Conservation (phyloP, 2,113 vertebrate genomes). For the Passer montanus region DNA sequence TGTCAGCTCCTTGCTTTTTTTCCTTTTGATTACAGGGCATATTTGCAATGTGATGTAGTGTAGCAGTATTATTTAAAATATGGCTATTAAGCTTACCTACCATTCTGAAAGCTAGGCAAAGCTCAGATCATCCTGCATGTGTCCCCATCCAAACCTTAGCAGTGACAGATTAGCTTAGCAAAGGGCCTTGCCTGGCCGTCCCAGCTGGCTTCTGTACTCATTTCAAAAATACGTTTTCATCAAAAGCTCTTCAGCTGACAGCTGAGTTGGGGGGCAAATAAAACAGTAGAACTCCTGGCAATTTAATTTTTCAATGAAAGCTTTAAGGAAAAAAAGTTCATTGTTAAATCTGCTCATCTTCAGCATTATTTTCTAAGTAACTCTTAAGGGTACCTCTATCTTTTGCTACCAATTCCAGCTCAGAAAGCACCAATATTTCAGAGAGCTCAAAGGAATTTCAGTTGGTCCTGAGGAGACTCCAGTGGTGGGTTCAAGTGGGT, state of each 20-base stretch:
- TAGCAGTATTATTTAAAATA: constrained; percentile 31
- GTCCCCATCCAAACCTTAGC: constrained; percentile 12
- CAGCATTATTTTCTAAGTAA: background rate
- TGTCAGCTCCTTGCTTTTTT: background rate
- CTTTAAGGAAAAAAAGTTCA: background rate
- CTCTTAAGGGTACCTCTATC: background rate
- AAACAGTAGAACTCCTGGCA: constrained; percentile 20
- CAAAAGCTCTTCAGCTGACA: constrained; percentile 37
- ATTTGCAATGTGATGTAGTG: background rate
- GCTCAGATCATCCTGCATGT: constrained; percentile 14
- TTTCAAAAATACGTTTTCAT: constrained; percentile 44
- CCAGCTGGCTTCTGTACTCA: constrained; percentile 19
- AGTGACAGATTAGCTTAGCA: constrained; percentile 43
- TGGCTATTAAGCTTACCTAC: constrained; percentile 1
- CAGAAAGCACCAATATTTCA: background rate
- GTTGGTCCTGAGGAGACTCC: background rate
- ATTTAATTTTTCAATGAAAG: constrained; percentile 33
- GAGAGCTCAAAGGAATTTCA: background rate
- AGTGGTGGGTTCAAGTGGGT: background rate
- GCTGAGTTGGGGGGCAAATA: constrained; percentile 32
- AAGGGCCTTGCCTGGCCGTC: background rate
- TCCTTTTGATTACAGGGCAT: constrained; percentile 12
- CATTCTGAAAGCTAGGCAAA: constrained; percentile 1
- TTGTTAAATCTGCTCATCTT: constrained; percentile 7
- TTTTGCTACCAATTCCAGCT: background rate